Percentiles rank a stretch among this genome's conserved stretches.
phyloP scores from a whole-genome alignment of 2,797 vertebrate genomes.

The Malacoraja senta region DNA sequence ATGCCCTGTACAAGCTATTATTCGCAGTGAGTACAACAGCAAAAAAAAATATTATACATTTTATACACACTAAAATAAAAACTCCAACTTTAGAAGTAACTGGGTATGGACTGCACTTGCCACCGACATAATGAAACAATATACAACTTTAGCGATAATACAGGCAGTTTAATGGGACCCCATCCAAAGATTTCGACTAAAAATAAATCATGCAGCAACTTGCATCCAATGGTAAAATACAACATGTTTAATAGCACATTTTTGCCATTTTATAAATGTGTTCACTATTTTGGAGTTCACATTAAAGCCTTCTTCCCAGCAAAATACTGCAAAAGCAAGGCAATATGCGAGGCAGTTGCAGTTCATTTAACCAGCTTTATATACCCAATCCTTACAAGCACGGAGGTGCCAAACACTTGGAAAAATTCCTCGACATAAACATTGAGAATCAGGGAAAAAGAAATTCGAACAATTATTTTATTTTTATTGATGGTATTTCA shows the following conservation, averaged over 20 bases:
- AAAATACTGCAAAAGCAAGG: constrained; percentile 56
- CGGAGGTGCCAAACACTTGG: constrained; percentile 82
- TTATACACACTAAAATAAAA: constrained; percentile 86
- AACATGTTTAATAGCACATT: constrained; percentile 68
- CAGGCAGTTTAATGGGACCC: constrained; percentile 57
- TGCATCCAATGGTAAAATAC: constrained; percentile 61
- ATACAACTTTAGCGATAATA: constrained; percentile 47
- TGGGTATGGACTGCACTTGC: constrained; percentile 66
- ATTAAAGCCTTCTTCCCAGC: constrained; percentile 58
- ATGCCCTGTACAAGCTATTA: constrained; percentile 96
- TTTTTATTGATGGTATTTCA: constrained; percentile 70
- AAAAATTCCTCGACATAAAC: constrained; percentile 85
- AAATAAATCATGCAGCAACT: constrained; percentile 54
- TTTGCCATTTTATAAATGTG: constrained; percentile 54
- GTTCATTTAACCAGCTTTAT: constrained; percentile 45
- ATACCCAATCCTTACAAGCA: constrained; percentile 73
- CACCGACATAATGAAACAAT: constrained; percentile 53
- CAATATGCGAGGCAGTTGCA: constrained; percentile 47
- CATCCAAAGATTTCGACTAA: constrained; percentile 58
- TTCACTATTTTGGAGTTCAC: constrained; percentile 51
- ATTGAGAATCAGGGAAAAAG: constrained; percentile 73
- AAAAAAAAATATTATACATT: constrained; percentile 90
- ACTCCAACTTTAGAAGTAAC: constrained; percentile 65
- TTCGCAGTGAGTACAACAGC: constrained; percentile 92
- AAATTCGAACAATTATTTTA: constrained; percentile 66